Evolutionary conservation across 2,113 vertebrate species (phyloP).

Genomic region (Aviceda subcristata): DNA sequence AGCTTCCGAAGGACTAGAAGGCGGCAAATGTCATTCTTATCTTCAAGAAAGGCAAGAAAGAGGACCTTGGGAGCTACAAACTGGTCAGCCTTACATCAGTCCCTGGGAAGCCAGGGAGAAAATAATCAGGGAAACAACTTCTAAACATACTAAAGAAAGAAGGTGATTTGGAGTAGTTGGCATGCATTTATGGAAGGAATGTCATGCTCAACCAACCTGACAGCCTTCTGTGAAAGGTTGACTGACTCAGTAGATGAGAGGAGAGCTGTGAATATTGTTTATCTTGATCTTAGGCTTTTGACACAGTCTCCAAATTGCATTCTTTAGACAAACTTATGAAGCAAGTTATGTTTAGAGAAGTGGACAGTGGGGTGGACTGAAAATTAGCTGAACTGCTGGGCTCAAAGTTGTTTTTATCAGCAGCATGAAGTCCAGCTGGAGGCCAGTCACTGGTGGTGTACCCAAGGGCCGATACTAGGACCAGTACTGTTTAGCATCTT

Average conservation of each 20-base stretch:
- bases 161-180: background rate
- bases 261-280: background rate
- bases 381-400: background rate
- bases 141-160: background rate
- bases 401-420: background rate
- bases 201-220: background rate
- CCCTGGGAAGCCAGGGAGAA: background rate
- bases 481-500: background rate
- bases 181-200: background rate
- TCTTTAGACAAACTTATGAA: background rate
- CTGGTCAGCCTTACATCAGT: background rate
- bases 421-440: background rate
- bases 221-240: background rate
- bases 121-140: background rate
- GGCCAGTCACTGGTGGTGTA: background rate
- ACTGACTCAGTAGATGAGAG: background rate
- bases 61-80: background rate
- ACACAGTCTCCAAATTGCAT: background rate
- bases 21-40: background rate
- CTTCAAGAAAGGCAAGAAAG: background rate
- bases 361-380: background rate
- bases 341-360: background rate
- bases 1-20: background rate
- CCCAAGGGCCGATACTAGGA: accelerated
- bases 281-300: background rate